Evolutionary conservation across 2,113 vertebrate species (phyloP).

Genomic region (Neopipo cinnamomea): DNA sequence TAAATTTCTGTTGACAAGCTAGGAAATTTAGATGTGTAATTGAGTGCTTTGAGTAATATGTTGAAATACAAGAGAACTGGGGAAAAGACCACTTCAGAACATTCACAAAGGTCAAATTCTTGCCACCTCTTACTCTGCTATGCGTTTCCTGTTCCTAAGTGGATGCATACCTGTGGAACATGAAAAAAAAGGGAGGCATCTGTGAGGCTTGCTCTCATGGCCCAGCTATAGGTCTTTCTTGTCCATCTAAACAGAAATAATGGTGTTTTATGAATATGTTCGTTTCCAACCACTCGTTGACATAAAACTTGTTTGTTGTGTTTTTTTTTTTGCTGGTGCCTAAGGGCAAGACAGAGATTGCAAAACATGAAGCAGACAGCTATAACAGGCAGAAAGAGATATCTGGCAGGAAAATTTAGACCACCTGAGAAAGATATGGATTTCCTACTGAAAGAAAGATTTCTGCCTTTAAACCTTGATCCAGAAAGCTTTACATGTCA

Average conservation of each 20-base stretch:
- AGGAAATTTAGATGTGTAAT: background rate
- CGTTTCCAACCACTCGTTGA: slow-evolving; percentile 7
- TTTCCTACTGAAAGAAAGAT: background rate
- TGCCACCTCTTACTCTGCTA: background rate
- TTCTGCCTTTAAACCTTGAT: background rate
- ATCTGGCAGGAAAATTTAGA: background rate
- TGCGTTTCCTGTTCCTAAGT: background rate
- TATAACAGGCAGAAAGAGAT: background rate
- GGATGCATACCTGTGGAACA: background rate
- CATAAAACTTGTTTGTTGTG: background rate
- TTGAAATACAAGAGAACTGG: background rate
- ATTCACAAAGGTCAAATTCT: background rate
- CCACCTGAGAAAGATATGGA: background rate
- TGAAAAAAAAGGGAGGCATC: background rate
- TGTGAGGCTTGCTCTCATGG: background rate
- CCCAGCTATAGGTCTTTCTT: background rate
- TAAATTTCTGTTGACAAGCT: slow-evolving; percentile 10
- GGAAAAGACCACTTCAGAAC: background rate
- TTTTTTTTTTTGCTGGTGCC: background rate
- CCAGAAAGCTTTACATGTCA: background rate
- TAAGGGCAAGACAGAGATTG: slow-evolving; percentile 8
- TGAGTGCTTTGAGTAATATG: background rate
- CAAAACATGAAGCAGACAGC: background rate
- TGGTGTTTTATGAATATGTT: background rate
- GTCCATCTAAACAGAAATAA: background rate